These are phyloP conservation scores for Indicator indicator DNA, from an alignment of 2,113 vertebrate species.

Conservation along the genomic window DNA sequence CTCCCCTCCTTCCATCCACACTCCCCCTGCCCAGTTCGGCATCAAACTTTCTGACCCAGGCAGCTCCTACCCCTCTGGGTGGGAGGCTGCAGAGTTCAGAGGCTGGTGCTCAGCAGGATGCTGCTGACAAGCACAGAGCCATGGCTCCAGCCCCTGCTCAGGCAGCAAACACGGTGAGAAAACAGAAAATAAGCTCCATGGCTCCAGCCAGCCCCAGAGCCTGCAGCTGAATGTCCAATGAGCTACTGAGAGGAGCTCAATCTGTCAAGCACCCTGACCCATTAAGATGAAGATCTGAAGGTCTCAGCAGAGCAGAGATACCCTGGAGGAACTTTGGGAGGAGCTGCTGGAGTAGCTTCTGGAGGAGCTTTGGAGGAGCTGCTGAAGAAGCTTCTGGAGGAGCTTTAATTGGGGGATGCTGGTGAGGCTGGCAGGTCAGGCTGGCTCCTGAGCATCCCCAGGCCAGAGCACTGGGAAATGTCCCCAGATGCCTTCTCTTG, in stretches of 20 bases:
- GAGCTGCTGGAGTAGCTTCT: no score
- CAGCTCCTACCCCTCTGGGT: not conserved
- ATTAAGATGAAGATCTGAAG: conserved; percentile 39
- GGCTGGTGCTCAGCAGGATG: not conserved
- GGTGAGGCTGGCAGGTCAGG: not conserved
- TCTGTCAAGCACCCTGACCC: conserved; percentile 45
- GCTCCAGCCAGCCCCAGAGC: conserved; percentile 12
- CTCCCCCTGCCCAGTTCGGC: not conserved
- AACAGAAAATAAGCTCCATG: not conserved
- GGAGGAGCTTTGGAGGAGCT: no score
- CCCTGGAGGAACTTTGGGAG: no score
- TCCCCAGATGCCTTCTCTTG: not conserved
- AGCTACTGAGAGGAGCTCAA: conserved; percentile 27
- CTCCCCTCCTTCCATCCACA: not conserved
- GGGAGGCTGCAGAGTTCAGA: not conserved
- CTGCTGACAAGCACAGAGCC: not conserved
- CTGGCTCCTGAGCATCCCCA: not conserved
- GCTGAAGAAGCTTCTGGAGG: no score
- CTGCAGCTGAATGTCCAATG: conserved; percentile 32
- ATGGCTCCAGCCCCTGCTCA: not conserved
- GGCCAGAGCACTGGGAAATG: not conserved
- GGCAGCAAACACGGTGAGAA: not conserved
- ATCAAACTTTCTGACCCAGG: not conserved
- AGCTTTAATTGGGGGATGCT: not conserved
- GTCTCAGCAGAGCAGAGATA: not conserved